Conservation (phyloP, 1,140 invertebrate species). For the Spodoptera litura region DNA sequence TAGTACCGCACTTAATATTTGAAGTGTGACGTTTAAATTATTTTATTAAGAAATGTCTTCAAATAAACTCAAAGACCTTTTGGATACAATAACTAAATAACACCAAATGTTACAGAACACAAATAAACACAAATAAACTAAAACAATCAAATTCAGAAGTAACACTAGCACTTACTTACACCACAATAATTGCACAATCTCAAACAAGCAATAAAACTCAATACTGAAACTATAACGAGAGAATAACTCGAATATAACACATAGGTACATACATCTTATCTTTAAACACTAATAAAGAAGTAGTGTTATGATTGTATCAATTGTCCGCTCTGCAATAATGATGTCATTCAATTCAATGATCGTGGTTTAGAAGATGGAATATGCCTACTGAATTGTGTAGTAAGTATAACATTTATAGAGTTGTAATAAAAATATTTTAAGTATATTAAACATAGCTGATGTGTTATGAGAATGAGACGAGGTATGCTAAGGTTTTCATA, state of each 20-base stretch:
- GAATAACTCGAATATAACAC: slow-evolving; percentile 38
- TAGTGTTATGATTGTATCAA: slow-evolving; percentile 54
- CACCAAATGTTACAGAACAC: background rate
- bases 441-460: too few species aligned
- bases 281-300: slow-evolving; percentile 43
- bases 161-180: slow-evolving; percentile 2
- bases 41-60: too few species aligned
- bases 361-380: background rate
- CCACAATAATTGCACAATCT: slow-evolving; percentile 10
- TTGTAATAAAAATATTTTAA: too few species aligned
- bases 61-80: background rate
- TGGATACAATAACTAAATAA: background rate
- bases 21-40: too few species aligned
- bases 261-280: slow-evolving; percentile 49
- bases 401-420: too few species aligned
- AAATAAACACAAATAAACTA: background rate
- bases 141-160: slow-evolving; percentile 19
- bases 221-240: slow-evolving; percentile 32
- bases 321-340: slow-evolving; percentile 54
- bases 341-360: slow-evolving; percentile 55
- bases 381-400: too few species aligned
- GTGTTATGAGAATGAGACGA: too few species aligned
- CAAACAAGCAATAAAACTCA: slow-evolving; percentile 25
- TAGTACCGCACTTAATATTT: too few species aligned
- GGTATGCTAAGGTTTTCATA: too few species aligned